Evolutionary conservation across 92 coral and sea anemone species (phyloP).

Genomic region (Nematostella vectensis): DNA sequence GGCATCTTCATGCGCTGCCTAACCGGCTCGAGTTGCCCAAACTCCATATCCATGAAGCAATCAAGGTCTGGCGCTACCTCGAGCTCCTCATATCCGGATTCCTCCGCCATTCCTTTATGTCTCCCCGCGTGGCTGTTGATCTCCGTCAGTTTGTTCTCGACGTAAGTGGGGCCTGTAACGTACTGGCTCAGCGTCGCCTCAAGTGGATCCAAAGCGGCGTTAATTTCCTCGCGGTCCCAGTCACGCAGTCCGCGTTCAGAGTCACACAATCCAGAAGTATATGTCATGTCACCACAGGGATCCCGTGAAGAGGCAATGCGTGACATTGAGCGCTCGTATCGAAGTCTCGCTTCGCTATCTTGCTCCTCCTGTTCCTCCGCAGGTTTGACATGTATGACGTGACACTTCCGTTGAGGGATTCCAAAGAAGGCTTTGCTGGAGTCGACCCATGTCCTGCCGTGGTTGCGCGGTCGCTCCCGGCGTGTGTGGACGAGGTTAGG

Average conservation of each 20-base stretch:
- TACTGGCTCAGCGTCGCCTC: not conserved
- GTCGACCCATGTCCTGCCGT: not conserved
- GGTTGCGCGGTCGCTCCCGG: not conserved
- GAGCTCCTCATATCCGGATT: not conserved
- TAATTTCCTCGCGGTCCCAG: not conserved
- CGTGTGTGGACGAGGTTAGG: not conserved
- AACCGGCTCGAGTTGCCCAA: not conserved
- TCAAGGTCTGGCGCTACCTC: not conserved
- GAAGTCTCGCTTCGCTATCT: not conserved
- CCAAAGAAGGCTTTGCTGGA: not conserved
- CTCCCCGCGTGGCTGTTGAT: not conserved
- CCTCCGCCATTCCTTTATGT: not conserved
- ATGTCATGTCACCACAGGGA: too few relatives aligned
- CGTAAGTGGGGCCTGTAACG: not conserved
- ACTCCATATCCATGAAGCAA: conserved; percentile 2
- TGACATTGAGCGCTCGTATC: not conserved
- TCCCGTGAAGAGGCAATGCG: not conserved
- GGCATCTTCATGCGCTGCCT: conserved; percentile 1
- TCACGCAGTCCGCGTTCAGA: not conserved
- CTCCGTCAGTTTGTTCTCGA: not conserved
- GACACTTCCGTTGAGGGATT: not conserved
- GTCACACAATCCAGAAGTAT: too few relatives aligned
- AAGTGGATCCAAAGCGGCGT: conserved; percentile 1
- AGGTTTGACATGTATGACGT: conserved; percentile 1
- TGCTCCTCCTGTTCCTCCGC: conserved; percentile 3